Conservation (phyloP, 2,888 invertebrate genomes). For the Chromoteleia sp. region DNA sequence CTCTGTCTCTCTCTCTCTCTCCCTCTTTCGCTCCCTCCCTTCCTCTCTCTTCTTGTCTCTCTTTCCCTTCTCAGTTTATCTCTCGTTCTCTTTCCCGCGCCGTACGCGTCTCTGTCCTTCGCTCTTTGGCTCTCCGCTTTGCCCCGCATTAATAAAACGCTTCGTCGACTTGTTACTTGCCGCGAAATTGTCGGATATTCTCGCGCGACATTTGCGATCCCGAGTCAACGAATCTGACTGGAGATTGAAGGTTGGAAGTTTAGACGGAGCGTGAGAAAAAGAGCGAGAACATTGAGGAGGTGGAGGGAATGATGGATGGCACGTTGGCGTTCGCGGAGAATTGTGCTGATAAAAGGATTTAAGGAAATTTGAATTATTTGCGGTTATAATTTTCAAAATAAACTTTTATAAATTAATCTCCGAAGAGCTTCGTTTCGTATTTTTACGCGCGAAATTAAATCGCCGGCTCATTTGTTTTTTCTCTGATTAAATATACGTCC, state of each 20-base stretch:
- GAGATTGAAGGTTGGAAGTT: slow-evolving; percentile 56
- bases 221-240: slow-evolving; percentile 51
- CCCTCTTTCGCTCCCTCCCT: too few relatives aligned
- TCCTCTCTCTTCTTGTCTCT: too few relatives aligned
- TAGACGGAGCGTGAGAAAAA: slow-evolving; percentile 59
- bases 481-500: too few relatives aligned
- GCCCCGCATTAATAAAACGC: slow-evolving; percentile 68
- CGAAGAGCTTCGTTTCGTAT: neutral
- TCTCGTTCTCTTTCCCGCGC: too few relatives aligned
- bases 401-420: slow-evolving; percentile 11
- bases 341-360: slow-evolving; percentile 44
- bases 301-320: slow-evolving; percentile 56
- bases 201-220: slow-evolving; percentile 57
- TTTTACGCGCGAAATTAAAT: neutral
- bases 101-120: too few relatives aligned
- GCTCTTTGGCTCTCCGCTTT: too few relatives aligned
- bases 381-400: slow-evolving; percentile 19
- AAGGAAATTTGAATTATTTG: slow-evolving; percentile 46
- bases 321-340: slow-evolving; percentile 32
- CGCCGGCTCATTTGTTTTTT: too few relatives aligned
- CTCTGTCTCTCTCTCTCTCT: too few relatives aligned
- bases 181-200: slow-evolving; percentile 61
- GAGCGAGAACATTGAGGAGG: slow-evolving; percentile 41
- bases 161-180: slow-evolving; percentile 62
- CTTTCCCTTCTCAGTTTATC: too few relatives aligned